Evolutionary conservation across 2,113 vertebrate genomes (phyloP).

Genomic region (Salvelinus namaycush): DNA sequence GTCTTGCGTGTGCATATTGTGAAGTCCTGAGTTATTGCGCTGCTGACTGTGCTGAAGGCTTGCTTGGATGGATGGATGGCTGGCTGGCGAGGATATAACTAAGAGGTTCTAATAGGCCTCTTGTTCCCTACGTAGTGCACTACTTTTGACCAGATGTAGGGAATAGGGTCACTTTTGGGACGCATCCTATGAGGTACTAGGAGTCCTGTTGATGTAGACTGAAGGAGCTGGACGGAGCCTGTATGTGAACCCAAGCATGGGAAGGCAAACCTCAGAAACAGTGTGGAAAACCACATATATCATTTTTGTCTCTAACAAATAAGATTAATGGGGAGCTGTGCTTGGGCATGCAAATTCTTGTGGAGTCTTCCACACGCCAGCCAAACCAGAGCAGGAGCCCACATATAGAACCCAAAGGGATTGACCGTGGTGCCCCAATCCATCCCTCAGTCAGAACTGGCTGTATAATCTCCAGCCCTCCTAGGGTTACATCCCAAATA

Average conservation of each 20-base stretch:
- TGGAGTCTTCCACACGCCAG: slow-evolving; percentile 35
- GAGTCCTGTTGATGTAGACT: slow-evolving; percentile 35
- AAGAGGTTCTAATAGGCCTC: no score
- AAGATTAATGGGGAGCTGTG: slow-evolving; percentile 60
- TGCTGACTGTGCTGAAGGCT: no score
- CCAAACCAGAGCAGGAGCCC: slow-evolving; percentile 43
- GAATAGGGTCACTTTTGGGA: no score
- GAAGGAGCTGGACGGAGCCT: slow-evolving; percentile 49
- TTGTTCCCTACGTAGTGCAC: no score
- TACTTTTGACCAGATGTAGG: no score
- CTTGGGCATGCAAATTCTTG: slow-evolving; percentile 57
- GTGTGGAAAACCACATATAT: slow-evolving; percentile 60
- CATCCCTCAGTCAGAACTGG: slow-evolving; percentile 51
- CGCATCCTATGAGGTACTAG: slow-evolving; percentile 9
- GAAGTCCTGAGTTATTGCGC: no score
- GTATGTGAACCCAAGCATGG: slow-evolving; percentile 52
- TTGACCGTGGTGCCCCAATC: slow-evolving; percentile 28
- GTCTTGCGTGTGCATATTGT: no score
- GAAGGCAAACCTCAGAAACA: slow-evolving; percentile 51
- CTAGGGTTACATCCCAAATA: no score
- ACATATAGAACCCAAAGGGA: slow-evolving; percentile 44
- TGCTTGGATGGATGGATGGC: not conserved
- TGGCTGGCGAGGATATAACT: not conserved
- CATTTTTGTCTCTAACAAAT: slow-evolving; percentile 62
- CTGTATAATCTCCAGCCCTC: not conserved